These are phyloP conservation scores for Leptoteleia sp. DNA, from an alignment of 1,140 invertebrate species.

Conservation along the genomic window DNA sequence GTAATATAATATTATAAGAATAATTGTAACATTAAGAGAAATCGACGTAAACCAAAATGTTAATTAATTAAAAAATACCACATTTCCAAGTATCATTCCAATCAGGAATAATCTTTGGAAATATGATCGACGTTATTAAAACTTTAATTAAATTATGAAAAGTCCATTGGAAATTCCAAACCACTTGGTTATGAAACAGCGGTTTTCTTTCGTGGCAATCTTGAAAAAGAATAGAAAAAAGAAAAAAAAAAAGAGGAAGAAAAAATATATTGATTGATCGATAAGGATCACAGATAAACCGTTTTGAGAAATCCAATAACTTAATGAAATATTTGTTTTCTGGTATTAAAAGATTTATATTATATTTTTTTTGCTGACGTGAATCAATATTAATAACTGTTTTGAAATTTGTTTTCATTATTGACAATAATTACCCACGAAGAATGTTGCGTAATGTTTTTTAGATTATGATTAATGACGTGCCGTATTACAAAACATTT, in stretches of 20 bases:
- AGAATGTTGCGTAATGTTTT: slow-evolving; percentile 14
- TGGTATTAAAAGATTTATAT: slow-evolving; percentile 5
- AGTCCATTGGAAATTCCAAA: slow-evolving; percentile 3
- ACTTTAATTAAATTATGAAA: background rate
- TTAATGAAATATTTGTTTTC: slow-evolving; percentile 47
- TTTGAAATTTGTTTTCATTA: slow-evolving; percentile 52
- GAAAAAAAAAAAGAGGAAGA: no score
- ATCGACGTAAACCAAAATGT: no score
- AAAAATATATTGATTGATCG: slow-evolving; percentile 35
- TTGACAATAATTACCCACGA: slow-evolving; percentile 24
- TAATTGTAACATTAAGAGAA: no score
- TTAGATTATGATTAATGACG: slow-evolving; percentile 50
- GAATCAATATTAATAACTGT: slow-evolving; percentile 40
- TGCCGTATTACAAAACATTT: slow-evolving; percentile 6
- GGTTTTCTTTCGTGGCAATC: background rate
- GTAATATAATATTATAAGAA: no score
- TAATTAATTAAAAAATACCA: no score
- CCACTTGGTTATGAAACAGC: background rate
- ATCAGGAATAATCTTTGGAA: no score
- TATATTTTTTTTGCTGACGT: slow-evolving; percentile 26
- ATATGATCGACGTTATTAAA: background rate
- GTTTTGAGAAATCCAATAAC: slow-evolving; percentile 24
- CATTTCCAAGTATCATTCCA: no score
- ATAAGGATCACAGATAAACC: slow-evolving; percentile 12
- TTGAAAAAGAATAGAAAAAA: no score